Evolutionary conservation across 2,888 invertebrate species (phyloP).

Genomic region (Cosmopolites sordidus): DNA sequence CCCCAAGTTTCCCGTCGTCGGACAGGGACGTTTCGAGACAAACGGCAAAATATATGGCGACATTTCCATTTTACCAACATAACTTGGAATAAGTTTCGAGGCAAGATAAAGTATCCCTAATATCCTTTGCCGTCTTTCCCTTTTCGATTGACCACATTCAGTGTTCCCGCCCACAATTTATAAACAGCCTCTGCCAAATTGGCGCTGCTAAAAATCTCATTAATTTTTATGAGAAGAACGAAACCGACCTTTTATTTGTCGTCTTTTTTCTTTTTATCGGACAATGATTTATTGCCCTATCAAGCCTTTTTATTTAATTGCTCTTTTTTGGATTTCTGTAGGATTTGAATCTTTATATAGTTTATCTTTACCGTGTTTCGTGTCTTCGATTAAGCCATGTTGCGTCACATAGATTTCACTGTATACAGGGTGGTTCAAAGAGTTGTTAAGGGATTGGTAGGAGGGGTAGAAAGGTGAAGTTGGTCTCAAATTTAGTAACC

Average conservation of each 20-base stretch:
- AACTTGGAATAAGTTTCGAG: constrained; percentile 31
- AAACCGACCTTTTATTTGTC: too few species aligned
- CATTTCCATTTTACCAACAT: constrained; percentile 37
- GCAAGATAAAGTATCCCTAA: constrained; percentile 31
- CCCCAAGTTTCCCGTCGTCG: constrained; percentile 12
- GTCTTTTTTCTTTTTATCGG: too few species aligned
- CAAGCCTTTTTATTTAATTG: too few species aligned
- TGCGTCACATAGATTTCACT: not conserved
- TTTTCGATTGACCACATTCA: not conserved
- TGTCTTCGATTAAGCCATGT: not conserved
- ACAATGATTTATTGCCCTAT: too few species aligned
- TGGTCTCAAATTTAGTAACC: too few species aligned
- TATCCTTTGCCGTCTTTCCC: constrained; percentile 6
- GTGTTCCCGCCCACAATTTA: not conserved
- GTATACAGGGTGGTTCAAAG: not conserved
- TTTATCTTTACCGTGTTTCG: not conserved
- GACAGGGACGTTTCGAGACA: constrained; percentile 29
- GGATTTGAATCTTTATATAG: too few species aligned
- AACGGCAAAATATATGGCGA: constrained; percentile 40
- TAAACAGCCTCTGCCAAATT: not conserved
- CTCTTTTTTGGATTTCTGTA: too few species aligned
- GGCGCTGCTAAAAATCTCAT: not conserved
- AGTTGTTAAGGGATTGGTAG: too few species aligned
- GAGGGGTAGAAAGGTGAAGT: too few species aligned
- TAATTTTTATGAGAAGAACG: too few species aligned